Conservation (phyloP, 2,888 invertebrate genomes). For the Cristatella mucedo region DNA sequence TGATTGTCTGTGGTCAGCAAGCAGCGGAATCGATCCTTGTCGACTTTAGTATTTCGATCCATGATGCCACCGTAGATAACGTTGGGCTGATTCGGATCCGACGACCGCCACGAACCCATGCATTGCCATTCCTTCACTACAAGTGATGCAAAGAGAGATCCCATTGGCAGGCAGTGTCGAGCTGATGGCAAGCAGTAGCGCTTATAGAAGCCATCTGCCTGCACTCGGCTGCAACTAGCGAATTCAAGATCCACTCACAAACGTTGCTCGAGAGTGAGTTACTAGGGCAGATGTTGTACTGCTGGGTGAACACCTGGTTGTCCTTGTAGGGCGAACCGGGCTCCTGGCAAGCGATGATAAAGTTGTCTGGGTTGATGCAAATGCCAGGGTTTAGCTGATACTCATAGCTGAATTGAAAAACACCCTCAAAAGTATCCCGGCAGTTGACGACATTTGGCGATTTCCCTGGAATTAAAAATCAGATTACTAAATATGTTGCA, state of each 20-base stretch:
- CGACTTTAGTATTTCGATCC: constrained; percentile 42
- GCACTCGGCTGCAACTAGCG: too few relatives aligned
- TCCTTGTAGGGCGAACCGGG: constrained; percentile 90
- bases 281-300: neutral
- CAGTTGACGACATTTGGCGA: constrained; percentile 27
- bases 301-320: constrained; percentile 76
- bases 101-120: constrained; percentile 34
- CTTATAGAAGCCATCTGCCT: too few relatives aligned
- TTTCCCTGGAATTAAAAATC: constrained; percentile 16
- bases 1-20: constrained; percentile 30
- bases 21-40: neutral
- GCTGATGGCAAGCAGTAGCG: too few relatives aligned
- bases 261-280: neutral
- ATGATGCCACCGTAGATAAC: constrained; percentile 95
- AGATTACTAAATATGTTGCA: neutral
- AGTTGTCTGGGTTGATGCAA: constrained; percentile 67
- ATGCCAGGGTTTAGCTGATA: constrained; percentile 31
- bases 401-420: constrained; percentile 35
- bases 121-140: constrained; percentile 34
- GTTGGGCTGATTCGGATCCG: constrained; percentile 23
- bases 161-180: too few relatives aligned
- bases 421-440: constrained; percentile 35
- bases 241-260: neutral
- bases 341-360: constrained; percentile 81
- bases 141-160: constrained; percentile 10